Conservation (phyloP, 1,140 invertebrate species). For the Cotesia typhae region DNA sequence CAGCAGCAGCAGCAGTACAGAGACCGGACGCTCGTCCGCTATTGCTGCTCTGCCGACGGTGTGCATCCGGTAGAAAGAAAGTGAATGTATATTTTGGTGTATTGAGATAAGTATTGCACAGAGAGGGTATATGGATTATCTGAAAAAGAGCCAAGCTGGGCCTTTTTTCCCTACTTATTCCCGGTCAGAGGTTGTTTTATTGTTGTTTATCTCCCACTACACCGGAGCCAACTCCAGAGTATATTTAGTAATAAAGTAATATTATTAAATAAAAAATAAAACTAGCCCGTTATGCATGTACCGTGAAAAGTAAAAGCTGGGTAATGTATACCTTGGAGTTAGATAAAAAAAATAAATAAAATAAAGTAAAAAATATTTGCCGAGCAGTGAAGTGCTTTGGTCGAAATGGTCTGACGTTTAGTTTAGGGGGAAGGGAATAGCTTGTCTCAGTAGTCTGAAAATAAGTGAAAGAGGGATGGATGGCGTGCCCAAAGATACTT, state of each 20-base stretch:
- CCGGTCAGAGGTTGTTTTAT: neutral
- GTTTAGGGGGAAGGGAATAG: neutral
- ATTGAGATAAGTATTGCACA: slow-evolving; percentile 4
- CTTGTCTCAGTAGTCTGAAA: slow-evolving; percentile 18
- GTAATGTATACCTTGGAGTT: neutral
- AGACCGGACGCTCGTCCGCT: slow-evolving; percentile 62
- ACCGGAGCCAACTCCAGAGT: neutral
- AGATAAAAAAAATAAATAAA: neutral
- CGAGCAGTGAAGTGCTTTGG: too few relatives aligned
- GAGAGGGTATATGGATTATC: slow-evolving; percentile 8
- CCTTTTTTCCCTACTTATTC: too few relatives aligned
- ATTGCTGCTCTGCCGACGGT: slow-evolving; percentile 54
- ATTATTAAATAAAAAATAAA: neutral
- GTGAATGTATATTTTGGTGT: slow-evolving; percentile 29
- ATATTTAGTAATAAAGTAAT: neutral
- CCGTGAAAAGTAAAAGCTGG: slow-evolving; percentile 37
- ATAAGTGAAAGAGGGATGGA: slow-evolving; percentile 37
- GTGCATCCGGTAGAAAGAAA: slow-evolving; percentile 58
- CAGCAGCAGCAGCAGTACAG: neutral
- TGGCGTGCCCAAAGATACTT: slow-evolving; percentile 60
- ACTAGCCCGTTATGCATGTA: slow-evolving; percentile 16
- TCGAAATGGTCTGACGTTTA: neutral
- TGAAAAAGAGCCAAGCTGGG: slow-evolving; percentile 22
- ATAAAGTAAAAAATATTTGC: neutral
- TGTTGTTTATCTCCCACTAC: slow-evolving; percentile 33